A percentile compares a stretch with the other conserved stretches of the same genome.
Conservation (phyloP, 2,113 vertebrate species). For the Gallinago paraguaiae region DNA sequence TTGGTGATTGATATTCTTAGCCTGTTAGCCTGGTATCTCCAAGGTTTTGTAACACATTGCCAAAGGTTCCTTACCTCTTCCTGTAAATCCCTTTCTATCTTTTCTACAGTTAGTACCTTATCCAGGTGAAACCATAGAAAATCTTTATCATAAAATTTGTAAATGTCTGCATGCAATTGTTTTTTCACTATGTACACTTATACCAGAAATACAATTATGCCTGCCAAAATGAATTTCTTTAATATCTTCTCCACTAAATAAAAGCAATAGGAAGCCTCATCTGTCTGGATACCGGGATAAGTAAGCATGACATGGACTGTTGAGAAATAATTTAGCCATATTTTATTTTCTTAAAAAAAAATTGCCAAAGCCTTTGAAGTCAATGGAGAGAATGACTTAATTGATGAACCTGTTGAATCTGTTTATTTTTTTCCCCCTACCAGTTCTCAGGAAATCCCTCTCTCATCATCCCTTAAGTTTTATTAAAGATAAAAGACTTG, state of each 20-base stretch:
- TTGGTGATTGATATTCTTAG: not conserved
- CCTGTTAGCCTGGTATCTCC: not conserved
- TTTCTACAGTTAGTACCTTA: fast-evolving
- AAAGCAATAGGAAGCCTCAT: not conserved
- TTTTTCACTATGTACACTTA: not conserved
- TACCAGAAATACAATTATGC: not conserved
- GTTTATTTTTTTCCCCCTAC: not conserved
- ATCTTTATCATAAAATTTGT: not conserved
- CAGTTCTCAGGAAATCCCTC: not conserved
- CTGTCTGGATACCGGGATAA: not conserved
- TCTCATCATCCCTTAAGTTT: not conserved
- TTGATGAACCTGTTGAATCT: not conserved
- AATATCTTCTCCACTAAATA: not conserved
- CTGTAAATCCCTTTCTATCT: not conserved
- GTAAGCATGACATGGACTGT: not conserved
- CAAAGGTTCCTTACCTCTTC: not conserved
- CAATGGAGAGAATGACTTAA: not conserved
- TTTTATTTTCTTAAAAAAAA: not conserved
- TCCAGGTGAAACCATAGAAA: not conserved
- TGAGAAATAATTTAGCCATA: not conserved
- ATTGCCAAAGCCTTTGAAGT: not conserved
- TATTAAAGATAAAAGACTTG: not conserved
- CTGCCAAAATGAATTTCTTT: not conserved
- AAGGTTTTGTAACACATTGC: not conserved
- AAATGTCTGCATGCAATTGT: not conserved